Base-by-base conservation (phyloP, 2,797 vertebrate genomes). In the Adelosebastes latens region DNA sequence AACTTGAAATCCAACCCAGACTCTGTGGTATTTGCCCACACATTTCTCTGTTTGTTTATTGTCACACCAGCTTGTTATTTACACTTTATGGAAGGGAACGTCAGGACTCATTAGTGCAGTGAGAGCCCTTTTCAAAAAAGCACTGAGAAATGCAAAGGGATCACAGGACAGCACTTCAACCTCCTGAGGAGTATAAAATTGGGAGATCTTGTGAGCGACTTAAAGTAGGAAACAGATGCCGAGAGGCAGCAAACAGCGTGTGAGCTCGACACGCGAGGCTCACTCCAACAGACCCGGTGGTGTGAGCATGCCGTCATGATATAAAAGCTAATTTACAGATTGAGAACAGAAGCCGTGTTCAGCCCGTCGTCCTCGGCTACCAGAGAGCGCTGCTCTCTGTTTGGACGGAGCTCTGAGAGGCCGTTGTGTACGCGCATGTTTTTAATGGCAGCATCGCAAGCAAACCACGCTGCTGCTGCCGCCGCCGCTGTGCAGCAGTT, bases 341-440 rank as follows among this genome's bases (percentile, higher is more conserved):
- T 9, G 87, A 89, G 90, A 94, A 95, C 83, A 94, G 91, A 89
- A 72, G 89, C 79, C 3, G 91, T 87, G 91, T 95, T 94, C 87
- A 84, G 66, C 58, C 75, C 36, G 11, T 9, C 22, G 52, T 9
- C 77, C 82, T 63, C 14, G 1, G 62, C 80, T 59, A 53, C 34
- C 83, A 76, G 81, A 75, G 39, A 80, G 84, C 56, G 10, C 56
- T 14, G 75, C 80, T 46, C 84, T 76, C 65, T 81, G 85, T 88
- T 85, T 85, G 84, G 86, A 87, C 5, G 79, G 53, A 55, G 82
- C 85, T 93, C 88, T 93, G 79, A 93, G 91, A 85, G 87, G 81
- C 82, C 77, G 89, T 89, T 94, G 86, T 94, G 79, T 76, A 81
- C 74, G 64, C 11, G 86, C 78, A 58, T 93, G 86, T 94, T 93